Evolutionary conservation across 2,888 invertebrate species (phyloP).

Genomic region (Andrena marginata): DNA sequence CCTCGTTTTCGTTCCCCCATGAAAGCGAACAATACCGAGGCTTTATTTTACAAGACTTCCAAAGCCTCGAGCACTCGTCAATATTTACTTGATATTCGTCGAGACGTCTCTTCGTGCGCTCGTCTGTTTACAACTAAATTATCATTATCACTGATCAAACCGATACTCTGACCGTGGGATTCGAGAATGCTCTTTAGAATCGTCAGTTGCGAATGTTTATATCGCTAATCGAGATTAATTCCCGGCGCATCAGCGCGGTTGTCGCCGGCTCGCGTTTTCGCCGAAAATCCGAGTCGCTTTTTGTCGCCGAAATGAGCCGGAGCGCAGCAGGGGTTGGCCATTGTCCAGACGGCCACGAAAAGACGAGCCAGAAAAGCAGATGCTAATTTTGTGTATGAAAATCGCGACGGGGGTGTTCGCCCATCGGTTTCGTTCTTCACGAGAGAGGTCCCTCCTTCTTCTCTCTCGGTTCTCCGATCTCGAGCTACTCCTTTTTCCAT

Average conservation of each 20-base stretch:
- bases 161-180: background rate
- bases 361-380: slow-evolving; percentile 63
- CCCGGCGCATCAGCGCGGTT: background rate
- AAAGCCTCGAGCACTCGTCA: slow-evolving; percentile 31
- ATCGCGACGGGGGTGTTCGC: slow-evolving; percentile 64
- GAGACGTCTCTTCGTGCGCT: background rate
- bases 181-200: too few relatives aligned
- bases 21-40: slow-evolving; percentile 23
- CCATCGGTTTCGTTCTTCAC: slow-evolving; percentile 67
- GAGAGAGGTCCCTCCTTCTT: slow-evolving; percentile 43
- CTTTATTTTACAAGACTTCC: background rate
- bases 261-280: background rate
- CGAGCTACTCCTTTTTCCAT: slow-evolving; percentile 26
- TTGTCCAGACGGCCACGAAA: slow-evolving; percentile 54
- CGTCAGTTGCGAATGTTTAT: background rate
- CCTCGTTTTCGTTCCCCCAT: slow-evolving; percentile 38
- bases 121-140: slow-evolving; percentile 3
- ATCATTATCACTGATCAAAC: background rate
- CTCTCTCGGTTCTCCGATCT: background rate
- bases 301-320: slow-evolving; percentile 8
- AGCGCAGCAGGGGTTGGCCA: slow-evolving; percentile 31
- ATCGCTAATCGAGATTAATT: background rate
- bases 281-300: slow-evolving; percentile 13
- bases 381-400: slow-evolving; percentile 75
- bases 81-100: slow-evolving; percentile 41